Conservation (phyloP, 2,113 vertebrate genomes). For the Ictalurus punctatus region DNA sequence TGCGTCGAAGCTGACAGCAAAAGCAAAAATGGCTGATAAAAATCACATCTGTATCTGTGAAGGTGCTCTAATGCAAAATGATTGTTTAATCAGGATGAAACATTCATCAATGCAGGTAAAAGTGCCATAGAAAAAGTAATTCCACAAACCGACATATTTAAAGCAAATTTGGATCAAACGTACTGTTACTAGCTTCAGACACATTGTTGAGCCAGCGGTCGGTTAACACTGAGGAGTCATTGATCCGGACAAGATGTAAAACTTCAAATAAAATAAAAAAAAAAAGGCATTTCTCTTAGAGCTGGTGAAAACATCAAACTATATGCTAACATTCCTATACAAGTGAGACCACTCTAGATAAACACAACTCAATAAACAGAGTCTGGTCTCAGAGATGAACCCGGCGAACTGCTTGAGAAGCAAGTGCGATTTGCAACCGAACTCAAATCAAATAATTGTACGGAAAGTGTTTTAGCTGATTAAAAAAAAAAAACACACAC, state of each 20-base stretch:
- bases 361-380: neutral
- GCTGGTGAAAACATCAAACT: neutral
- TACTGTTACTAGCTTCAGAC: conserved; percentile 13
- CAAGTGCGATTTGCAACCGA: neutral
- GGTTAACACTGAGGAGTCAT: neutral
- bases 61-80: conserved; percentile 35
- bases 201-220: neutral
- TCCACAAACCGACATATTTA: neutral
- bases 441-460: conserved; percentile 1
- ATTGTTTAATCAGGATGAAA: conserved; percentile 36
- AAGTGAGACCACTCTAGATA: neutral
- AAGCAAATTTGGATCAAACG: conserved; percentile 27
- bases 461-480: conserved; percentile 9
- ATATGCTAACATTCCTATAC: conserved; percentile 6
- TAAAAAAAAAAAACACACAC: neutral
- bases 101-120: conserved; percentile 41
- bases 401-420: neutral
- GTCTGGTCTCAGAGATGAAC: conserved; percentile 25
- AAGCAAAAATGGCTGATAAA: conserved; percentile 18
- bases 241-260: neutral
- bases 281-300: conserved; percentile 9
- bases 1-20: neutral
- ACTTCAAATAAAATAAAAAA: neutral
- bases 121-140: conserved; percentile 33
- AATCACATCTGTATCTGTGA: conserved; percentile 1